Percentiles rank a stretch among this genome's conserved stretches.
Conservation (phyloP, 2,888 invertebrate species). For the Agapostemon virescens region DNA sequence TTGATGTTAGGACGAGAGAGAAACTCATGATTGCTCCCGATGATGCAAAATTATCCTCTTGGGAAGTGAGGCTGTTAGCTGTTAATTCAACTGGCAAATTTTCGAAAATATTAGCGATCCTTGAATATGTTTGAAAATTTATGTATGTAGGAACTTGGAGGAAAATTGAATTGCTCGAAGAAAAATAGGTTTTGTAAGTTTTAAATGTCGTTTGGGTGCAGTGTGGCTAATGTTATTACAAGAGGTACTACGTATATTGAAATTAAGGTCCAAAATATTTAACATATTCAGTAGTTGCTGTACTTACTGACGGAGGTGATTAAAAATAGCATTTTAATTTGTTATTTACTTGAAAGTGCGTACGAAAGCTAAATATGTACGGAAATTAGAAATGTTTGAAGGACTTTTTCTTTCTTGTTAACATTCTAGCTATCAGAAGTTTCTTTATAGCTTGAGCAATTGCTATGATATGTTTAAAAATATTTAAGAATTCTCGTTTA, state of each 20-base stretch:
- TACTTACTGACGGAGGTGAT: not conserved
- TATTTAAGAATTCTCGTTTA: not conserved
- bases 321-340: not conserved
- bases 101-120: too few relatives aligned
- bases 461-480: not conserved
- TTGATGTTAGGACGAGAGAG: not conserved
- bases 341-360: not conserved
- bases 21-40: not conserved
- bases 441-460: not conserved
- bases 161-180: not conserved
- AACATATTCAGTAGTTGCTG: not conserved
- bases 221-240: not conserved
- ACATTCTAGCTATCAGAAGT: not conserved
- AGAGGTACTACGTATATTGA: not conserved
- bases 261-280: not conserved
- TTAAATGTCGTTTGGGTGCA: not conserved
- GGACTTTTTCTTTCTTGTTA: not conserved
- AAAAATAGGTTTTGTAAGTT: not conserved
- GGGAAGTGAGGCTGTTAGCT: not conserved
- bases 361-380: too few relatives aligned
- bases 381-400: too few relatives aligned
- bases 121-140: not conserved
- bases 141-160: not conserved
- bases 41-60: not conserved
- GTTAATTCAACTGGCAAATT: not conserved